Conservation (phyloP, 2,113 vertebrate species). For the Phaethornis superciliosus region DNA sequence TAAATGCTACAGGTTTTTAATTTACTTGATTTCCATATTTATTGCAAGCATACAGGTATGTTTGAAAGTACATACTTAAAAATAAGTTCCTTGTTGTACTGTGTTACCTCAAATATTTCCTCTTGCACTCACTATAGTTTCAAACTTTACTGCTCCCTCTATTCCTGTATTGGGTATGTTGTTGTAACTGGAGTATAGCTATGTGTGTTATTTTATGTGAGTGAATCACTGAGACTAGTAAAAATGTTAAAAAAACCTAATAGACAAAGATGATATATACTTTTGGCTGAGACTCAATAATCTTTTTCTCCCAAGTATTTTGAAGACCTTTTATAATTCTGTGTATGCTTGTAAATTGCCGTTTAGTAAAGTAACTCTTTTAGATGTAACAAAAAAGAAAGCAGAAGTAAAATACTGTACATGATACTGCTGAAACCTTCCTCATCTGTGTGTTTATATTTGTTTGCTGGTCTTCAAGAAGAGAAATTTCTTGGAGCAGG, state of each 20-base stretch:
- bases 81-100: not conserved
- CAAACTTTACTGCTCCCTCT: not conserved
- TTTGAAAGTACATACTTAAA: not conserved
- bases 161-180: not conserved
- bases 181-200: not conserved
- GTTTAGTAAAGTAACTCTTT: conserved; percentile 3
- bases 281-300: conserved; percentile 2
- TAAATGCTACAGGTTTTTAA: conserved; percentile 11
- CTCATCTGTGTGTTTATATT: not conserved
- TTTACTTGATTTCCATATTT: conserved; percentile 25
- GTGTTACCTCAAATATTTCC: not conserved
- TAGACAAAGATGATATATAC: not conserved
- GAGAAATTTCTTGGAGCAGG: not conserved
- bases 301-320: conserved; percentile 9
- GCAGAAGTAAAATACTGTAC: not conserved
- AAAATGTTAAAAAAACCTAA: not conserved
- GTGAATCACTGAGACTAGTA: not conserved
- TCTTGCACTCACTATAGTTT: not conserved
- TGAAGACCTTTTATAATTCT: conserved; percentile 24
- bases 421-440: not conserved
- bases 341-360: not conserved
- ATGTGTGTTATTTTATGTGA: not conserved
- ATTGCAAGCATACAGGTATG: not conserved
- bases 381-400: not conserved
- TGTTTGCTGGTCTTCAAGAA: not conserved